These are phyloP conservation scores for Aphaenogaster ashmeadi DNA, from an alignment of 1,140 invertebrate genomes.

Conservation along the genomic window DNA sequence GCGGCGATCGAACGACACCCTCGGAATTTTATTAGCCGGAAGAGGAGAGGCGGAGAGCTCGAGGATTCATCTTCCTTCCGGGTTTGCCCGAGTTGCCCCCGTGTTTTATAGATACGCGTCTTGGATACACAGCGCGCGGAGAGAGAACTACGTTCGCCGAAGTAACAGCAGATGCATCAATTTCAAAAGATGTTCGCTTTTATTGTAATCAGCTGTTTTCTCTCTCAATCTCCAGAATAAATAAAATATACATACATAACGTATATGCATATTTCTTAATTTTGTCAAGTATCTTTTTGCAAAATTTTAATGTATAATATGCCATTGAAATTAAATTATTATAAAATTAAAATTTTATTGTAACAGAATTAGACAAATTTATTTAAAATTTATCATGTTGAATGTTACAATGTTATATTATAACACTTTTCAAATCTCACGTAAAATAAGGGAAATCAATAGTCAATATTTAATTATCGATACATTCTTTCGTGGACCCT, in stretches of 20 bases:
- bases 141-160: neutral
- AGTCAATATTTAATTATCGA: constrained; percentile 4
- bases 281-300: neutral
- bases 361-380: neutral
- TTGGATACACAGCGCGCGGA: constrained; percentile 10
- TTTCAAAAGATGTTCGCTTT: neutral
- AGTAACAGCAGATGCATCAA: constrained; percentile 20
- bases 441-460: neutral
- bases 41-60: constrained; percentile 58
- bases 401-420: neutral
- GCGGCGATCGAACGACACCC: constrained; percentile 54
- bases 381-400: neutral
- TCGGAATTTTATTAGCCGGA: constrained; percentile 82
- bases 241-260: neutral
- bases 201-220: neutral
- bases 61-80: constrained; percentile 41
- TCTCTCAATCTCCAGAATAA: neutral
- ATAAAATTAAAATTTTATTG: constrained; percentile 1
- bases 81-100: neutral
- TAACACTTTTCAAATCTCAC: neutral
- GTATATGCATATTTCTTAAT: neutral
- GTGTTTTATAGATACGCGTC: constrained; percentile 35
- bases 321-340: neutral
- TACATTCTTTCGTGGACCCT: neutral
- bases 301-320: neutral